Conservation (phyloP, 2,797 vertebrate species). For the Emydoidea blandingii region DNA sequence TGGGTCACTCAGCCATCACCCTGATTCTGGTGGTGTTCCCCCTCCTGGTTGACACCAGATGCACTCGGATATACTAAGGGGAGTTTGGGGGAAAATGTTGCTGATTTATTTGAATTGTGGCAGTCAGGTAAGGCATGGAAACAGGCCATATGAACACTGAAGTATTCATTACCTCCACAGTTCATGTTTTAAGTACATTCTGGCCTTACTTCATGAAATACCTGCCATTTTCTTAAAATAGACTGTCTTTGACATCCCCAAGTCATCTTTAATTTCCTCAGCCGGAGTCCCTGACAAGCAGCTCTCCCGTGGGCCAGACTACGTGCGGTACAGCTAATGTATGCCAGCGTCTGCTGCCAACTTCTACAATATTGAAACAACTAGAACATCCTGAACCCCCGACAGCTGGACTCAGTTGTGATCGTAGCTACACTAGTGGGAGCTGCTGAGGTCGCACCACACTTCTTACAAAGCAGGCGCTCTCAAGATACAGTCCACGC, state of each 20-base stretch:
- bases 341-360: not conserved
- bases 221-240: not conserved
- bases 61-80: not conserved
- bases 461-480: not conserved
- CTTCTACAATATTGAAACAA: not conserved
- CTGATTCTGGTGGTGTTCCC: not conserved
- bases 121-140: fast-evolving
- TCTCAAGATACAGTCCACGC: not conserved
- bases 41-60: fast-evolving
- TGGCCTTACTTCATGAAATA: not conserved
- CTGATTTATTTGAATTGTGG: not conserved
- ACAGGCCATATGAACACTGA: not conserved
- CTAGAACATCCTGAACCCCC: not conserved
- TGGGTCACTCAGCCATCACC: not conserved
- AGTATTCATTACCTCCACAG: fast-evolving
- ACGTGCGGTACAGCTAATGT: fast-evolving
- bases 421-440: not conserved
- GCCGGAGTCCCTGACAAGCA: too few relatives aligned
- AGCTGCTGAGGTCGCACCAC: too few relatives aligned
- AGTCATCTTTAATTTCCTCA: not conserved
- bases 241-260: not conserved
- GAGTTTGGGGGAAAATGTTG: not conserved
- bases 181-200: not conserved
- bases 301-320: too few relatives aligned
- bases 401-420: not conserved